Base-by-base conservation (phyloP, 2,888 invertebrate species). In the Diaphora mendica region DNA sequence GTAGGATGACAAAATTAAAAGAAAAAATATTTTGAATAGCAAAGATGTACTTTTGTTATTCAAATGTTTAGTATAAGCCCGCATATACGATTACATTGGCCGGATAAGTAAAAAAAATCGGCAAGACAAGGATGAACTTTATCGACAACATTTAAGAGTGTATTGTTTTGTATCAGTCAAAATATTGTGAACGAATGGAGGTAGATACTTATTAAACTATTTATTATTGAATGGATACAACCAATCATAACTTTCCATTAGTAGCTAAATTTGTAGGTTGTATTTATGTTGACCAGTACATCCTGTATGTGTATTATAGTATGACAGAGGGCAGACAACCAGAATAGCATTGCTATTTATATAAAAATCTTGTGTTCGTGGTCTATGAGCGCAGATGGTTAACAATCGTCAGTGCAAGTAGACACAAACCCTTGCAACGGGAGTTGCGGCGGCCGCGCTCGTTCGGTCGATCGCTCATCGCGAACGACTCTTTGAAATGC, bases 401-500 rank as follows among this genome's bases (percentile, higher is more conserved):
- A 84, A 82, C 87, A 88, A 84, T 89, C 88, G 91, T 87, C 90
- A 83, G 71, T 77, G 86, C 79, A 80, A 82, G 77, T 86, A 85
- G 89, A 91, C 91, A 95, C 95, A 91, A 90, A 95, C 95, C 95
- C 94, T 94, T 95, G 95, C 95, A 95, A 90, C 95, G 95, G 86
- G 95, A 94, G 92, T 94, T 94, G 93, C 95, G 95, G 89, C 95
- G 95, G 91, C 93, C 94, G 91, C 95, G 95, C 92, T 95, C 95
- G 93, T 90, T 94, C 91, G 95, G 94, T 93, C 94, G 95, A 94
- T 95, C 95, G 95, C 94, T 95, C 95, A 95, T 95, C 91, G 94
- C 94, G 94, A 95, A 94, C 91, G 95, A 92, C 94, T 95, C 95
- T 92, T 95, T 95, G 95, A 95, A 95, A 95, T 95, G 95, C 95